These are phyloP conservation scores for Sesamia inferens DNA, from an alignment of 2,888 invertebrate species.

Conservation along the genomic window DNA sequence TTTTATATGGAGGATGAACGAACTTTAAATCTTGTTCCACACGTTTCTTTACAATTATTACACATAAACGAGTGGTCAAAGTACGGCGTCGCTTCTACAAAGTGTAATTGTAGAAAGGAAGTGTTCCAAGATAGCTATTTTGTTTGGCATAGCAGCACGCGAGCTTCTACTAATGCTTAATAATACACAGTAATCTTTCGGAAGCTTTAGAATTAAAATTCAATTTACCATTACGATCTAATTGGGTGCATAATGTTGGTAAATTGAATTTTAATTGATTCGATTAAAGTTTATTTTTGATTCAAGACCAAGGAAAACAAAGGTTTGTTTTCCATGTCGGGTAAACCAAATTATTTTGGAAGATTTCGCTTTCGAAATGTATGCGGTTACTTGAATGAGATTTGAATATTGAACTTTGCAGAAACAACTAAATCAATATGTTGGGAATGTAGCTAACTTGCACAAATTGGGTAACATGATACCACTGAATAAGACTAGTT, in stretches of 20 bases:
- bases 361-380: background rate
- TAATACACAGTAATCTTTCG: constrained; percentile 36
- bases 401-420: background rate
- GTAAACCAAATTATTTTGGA: background rate
- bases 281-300: constrained; percentile 12
- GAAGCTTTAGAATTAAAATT: too few species aligned
- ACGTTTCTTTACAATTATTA: background rate
- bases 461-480: background rate
- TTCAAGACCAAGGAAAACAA: constrained; percentile 4
- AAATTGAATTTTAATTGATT: constrained; percentile 18
- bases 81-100: background rate
- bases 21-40: background rate
- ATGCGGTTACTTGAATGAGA: too few species aligned
- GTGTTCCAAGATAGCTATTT: constrained; percentile 39
- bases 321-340: background rate
- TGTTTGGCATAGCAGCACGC: constrained; percentile 50
- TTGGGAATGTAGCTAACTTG: background rate
- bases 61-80: background rate
- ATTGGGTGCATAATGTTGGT: constrained; percentile 17
- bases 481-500: background rate
- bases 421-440: background rate
- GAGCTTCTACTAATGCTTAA: constrained; percentile 43
- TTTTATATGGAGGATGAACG: background rate
- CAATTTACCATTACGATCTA: background rate
- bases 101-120: constrained; percentile 47